Percentiles rank a stretch among this genome's conserved stretches.
Conservation (phyloP, 1,140 invertebrate genomes). For the Riptortus pedestris region DNA sequence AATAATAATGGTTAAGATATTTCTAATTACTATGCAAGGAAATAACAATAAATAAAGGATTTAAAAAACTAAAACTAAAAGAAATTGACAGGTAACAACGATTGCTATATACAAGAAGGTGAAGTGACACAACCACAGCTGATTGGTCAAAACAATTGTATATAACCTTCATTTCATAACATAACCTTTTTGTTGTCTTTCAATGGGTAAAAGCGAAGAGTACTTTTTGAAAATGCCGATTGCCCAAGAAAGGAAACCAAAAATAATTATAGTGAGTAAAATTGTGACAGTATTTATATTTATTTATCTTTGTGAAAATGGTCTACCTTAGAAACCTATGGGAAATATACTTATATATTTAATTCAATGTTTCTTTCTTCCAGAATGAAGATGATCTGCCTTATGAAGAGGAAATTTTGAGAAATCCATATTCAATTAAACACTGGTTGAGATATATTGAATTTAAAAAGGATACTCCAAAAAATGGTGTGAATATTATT, state of each 20-base stretch:
- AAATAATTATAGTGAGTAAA: slow-evolving; percentile 9
- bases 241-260: slow-evolving; percentile 1
- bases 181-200: too few relatives aligned
- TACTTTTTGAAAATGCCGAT: slow-evolving; percentile 4
- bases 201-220: too few relatives aligned
- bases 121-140: slow-evolving; percentile 3
- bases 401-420: slow-evolving; percentile 94
- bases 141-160: not conserved
- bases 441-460: slow-evolving; percentile 97
- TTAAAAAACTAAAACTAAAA: not conserved
- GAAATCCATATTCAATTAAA: slow-evolving; percentile 94
- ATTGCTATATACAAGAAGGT: too few relatives aligned
- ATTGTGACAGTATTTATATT: too few relatives aligned
- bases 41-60: not conserved
- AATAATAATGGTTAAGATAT: not conserved
- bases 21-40: not conserved
- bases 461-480: slow-evolving; percentile 77
- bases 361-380: not conserved
- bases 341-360: not conserved
- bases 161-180: too few relatives aligned
- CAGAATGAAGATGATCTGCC: slow-evolving; percentile 88
- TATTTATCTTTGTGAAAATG: not conserved
- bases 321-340: not conserved
- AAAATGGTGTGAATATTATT: slow-evolving; percentile 75
- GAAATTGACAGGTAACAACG: not conserved